These are phyloP conservation scores for Wiebesia pumilae DNA, from an alignment of 1,140 invertebrate species.

Conservation along the genomic window DNA sequence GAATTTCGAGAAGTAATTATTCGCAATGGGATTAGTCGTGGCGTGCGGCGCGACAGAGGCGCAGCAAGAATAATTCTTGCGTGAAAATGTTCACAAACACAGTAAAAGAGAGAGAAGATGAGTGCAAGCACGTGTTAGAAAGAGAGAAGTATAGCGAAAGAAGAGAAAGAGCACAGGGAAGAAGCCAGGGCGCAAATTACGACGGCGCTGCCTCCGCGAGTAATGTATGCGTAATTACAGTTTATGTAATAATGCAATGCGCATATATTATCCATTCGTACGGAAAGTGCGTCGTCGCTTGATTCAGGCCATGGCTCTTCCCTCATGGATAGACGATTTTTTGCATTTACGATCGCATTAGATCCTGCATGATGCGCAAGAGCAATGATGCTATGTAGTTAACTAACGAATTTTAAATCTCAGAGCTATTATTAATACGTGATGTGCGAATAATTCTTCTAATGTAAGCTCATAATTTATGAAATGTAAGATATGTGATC, in stretches of 20 bases:
- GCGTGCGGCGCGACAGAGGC: background rate
- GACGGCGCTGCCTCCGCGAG: background rate
- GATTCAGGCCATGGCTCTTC: slow-evolving; percentile 17
- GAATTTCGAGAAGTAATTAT: slow-evolving; percentile 45
- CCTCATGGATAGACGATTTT: slow-evolving; percentile 21
- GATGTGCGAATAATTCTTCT: background rate
- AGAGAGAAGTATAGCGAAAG: background rate
- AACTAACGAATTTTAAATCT: slow-evolving; percentile 6
- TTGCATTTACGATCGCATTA: slow-evolving; percentile 40
- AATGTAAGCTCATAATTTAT: background rate
- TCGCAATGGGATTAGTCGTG: slow-evolving; percentile 45
- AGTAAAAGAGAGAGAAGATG: background rate
- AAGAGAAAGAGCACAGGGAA: slow-evolving; percentile 29
- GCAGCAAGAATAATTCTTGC: slow-evolving; percentile 43
- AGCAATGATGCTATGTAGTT: background rate
- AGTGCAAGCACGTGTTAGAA: no score
- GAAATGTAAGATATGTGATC: background rate
- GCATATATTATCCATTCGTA: slow-evolving; percentile 57
- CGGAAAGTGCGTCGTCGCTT: slow-evolving; percentile 45
- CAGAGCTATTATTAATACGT: background rate
- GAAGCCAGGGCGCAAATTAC: slow-evolving; percentile 53
- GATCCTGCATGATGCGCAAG: slow-evolving; percentile 6
- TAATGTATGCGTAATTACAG: slow-evolving; percentile 59
- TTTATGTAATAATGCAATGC: slow-evolving; percentile 58
- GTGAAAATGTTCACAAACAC: slow-evolving; percentile 50